Evolutionary conservation across 2,797 vertebrate species (phyloP).

Genomic region (Triplophysa yarkandensis): DNA sequence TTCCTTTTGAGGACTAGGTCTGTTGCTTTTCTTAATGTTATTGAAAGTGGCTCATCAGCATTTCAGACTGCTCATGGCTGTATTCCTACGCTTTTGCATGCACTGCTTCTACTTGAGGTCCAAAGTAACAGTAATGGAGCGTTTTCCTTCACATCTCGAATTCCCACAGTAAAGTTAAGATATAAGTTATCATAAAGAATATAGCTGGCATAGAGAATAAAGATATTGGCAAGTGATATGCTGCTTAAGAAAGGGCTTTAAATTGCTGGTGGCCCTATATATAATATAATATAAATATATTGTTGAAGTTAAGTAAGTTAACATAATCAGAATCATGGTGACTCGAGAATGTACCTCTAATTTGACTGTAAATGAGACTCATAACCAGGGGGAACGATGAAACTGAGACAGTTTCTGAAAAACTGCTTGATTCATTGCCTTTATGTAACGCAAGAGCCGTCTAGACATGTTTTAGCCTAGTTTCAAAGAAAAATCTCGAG

Average conservation of each 20-base stretch:
- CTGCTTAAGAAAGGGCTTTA: not conserved
- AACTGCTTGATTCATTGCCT: conserved; percentile 21
- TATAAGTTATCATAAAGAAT: not conserved
- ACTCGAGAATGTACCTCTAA: not conserved
- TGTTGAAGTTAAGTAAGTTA: not conserved
- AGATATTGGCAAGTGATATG: not conserved
- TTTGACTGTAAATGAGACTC: not conserved
- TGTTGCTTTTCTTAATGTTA: not conserved
- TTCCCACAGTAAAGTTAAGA: not conserved
- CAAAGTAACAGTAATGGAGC: not conserved
- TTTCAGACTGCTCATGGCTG: not conserved
- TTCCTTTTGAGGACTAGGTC: not conserved
- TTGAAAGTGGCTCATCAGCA: not conserved
- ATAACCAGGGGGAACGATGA: not conserved
- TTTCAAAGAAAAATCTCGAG: conserved; percentile 6
- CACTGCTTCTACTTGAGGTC: not conserved
- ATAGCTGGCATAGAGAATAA: not conserved
- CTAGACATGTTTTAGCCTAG: conserved; percentile 12
- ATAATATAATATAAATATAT: not conserved
- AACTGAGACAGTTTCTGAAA: conserved; percentile 6
- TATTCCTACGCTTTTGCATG: not conserved
- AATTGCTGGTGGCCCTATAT: not conserved
- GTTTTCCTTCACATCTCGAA: not conserved
- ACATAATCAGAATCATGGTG: not conserved
- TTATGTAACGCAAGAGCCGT: conserved; percentile 23